phyloP scores from a whole-genome alignment of 92 coral and sea anemone species.

The Plumapathes pennacea region DNA sequence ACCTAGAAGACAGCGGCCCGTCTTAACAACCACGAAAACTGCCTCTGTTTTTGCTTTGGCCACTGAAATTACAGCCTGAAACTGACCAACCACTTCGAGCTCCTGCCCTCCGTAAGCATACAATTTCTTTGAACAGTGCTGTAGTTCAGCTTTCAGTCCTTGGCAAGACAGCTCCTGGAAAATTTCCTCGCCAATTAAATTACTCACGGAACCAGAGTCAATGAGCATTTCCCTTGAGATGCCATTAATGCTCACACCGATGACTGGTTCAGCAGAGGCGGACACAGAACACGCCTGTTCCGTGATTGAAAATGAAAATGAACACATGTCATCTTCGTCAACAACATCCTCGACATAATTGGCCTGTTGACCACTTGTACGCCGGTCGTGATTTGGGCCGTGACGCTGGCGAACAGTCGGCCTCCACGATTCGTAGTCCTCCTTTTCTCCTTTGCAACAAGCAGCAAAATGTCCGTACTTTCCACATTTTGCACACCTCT shows the following conservation, averaged over 20 bases:
- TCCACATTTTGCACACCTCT: constrained; percentile 36
- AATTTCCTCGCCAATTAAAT: constrained; percentile 44
- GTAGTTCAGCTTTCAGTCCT: constrained; percentile 36
- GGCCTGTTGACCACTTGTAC: constrained; percentile 14
- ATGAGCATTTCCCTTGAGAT: constrained; percentile 30
- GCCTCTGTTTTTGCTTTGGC: background rate
- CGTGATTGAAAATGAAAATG: constrained; percentile 3
- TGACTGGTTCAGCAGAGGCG: constrained; percentile 13
- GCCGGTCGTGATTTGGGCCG: constrained; percentile 1
- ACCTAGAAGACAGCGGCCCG: constrained; percentile 56
- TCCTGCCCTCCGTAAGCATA: constrained; percentile 43
- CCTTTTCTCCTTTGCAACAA: constrained; percentile 11
- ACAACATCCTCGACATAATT: background rate
- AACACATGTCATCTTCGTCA: constrained; percentile 1
- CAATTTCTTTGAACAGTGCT: constrained; percentile 27
- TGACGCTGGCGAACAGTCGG: too few relatives aligned
- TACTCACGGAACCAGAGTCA: constrained; percentile 66
- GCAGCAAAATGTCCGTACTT: constrained; percentile 37
- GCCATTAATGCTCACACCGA: constrained; percentile 47
- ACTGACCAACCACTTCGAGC: constrained; percentile 8
- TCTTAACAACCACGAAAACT: constrained; percentile 36
- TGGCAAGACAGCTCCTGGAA: constrained; percentile 21
- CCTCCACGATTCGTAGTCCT: background rate
- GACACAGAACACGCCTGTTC: constrained; percentile 14
- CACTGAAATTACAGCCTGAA: constrained; percentile 1